Evolutionary conservation across 2,113 vertebrate genomes (phyloP).

Genomic region (Martes martes): DNA sequence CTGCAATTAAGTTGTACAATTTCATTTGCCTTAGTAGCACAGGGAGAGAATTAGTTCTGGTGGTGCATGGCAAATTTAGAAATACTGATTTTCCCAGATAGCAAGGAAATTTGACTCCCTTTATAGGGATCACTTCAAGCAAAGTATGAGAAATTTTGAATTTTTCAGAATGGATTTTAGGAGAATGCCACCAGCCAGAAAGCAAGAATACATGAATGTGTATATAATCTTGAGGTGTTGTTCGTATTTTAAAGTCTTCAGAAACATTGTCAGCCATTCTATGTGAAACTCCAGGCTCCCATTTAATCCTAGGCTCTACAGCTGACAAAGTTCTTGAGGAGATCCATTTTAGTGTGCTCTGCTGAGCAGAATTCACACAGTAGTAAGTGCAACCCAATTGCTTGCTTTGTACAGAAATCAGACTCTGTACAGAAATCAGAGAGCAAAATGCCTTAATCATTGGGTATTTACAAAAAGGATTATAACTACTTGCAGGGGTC

Average conservation of each 20-base stretch:
- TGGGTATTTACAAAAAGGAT: slow-evolving; percentile 24
- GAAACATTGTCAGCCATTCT: not conserved
- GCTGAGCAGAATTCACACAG: slow-evolving; percentile 18
- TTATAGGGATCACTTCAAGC: not conserved
- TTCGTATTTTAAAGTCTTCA: slow-evolving; percentile 41
- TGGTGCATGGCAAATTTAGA: slow-evolving; percentile 12
- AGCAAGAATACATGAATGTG: not conserved
- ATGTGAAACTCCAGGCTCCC: not conserved
- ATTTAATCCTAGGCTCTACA: not conserved
- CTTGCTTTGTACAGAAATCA: slow-evolving; percentile 59
- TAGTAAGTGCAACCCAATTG: not conserved
- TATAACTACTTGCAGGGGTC: not conserved
- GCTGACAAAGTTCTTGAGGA: not conserved
- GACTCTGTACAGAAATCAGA: not conserved
- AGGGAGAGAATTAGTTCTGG: slow-evolving; percentile 23
- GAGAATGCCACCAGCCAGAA: not conserved
- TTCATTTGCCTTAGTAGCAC: slow-evolving; percentile 8
- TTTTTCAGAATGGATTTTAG: slow-evolving; percentile 36
- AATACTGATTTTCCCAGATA: slow-evolving; percentile 33
- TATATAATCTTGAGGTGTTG: not conserved
- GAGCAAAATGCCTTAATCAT: slow-evolving; percentile 52
- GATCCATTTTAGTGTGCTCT: not conserved
- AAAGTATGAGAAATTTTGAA: not conserved
- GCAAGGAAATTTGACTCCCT: slow-evolving; percentile 36
- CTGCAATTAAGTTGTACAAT: slow-evolving; percentile 7